Conservation (phyloP, 2,113 vertebrate genomes). For the Python bivittatus region DNA sequence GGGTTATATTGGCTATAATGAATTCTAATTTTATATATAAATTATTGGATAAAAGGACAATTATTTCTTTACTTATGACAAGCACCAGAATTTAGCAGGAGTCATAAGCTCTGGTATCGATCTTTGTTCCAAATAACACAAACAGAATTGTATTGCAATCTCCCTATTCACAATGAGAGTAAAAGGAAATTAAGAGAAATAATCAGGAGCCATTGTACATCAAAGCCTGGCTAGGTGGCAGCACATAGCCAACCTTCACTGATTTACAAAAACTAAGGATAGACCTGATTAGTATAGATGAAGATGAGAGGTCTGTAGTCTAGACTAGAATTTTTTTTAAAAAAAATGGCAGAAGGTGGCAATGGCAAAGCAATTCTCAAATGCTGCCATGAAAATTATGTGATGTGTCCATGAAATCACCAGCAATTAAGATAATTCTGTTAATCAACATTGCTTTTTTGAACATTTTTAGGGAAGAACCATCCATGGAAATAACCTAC, state of each 20-base stretch:
- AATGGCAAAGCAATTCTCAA: not conserved
- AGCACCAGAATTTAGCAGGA: too few species aligned
- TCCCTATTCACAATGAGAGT: not conserved
- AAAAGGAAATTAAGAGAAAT: not conserved
- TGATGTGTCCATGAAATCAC: not conserved
- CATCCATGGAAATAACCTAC: not conserved
- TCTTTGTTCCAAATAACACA: too few species aligned
- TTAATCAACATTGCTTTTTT: not conserved
- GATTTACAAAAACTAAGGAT: not conserved
- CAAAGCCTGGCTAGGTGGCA: not conserved
- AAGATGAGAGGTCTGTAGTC: not conserved
- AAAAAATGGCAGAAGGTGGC: not conserved
- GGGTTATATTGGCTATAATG: too few species aligned
- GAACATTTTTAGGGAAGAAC: not conserved
- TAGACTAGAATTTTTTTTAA: not conserved
- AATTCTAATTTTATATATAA: too few species aligned
- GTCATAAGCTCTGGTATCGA: too few species aligned
- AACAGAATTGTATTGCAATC: accelerated
- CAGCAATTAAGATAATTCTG: not conserved
- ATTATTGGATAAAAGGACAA: too few species aligned
- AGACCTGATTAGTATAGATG: not conserved
- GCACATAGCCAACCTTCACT: not conserved
- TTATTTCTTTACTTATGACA: too few species aligned
- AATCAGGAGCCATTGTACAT: not conserved
- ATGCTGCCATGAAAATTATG: not conserved